phyloP scores from a whole-genome alignment of 2,888 invertebrate species.

The Caenorhabditis sp. region DNA sequence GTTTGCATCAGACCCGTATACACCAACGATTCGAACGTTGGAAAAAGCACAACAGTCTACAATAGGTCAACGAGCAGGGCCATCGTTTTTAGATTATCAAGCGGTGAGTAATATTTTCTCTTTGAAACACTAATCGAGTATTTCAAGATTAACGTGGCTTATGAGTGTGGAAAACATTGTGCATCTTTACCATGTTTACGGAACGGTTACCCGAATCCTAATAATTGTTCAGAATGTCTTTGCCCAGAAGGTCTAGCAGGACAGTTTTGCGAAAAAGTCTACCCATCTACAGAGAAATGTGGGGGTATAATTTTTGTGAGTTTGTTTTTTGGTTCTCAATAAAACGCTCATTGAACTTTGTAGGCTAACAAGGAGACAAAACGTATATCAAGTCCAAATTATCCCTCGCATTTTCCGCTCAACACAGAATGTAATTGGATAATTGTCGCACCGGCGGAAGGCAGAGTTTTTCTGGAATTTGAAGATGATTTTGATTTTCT shows the following conservation, averaged over 20 bases:
- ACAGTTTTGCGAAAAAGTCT: conserved; percentile 55
- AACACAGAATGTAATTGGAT: conserved; percentile 66
- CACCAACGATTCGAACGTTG: conserved; percentile 64
- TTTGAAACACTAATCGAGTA: too few relatives aligned
- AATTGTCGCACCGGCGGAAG: conserved; percentile 52
- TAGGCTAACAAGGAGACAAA: conserved; percentile 50
- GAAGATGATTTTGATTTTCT: conserved; percentile 61
- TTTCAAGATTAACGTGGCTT: conserved; percentile 65
- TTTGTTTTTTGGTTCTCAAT: background rate
- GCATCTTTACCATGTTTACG: conserved; percentile 34
- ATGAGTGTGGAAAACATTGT: conserved; percentile 59
- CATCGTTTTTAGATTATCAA: conserved; percentile 68
- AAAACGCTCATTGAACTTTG: background rate
- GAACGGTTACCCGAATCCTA: conserved; percentile 67
- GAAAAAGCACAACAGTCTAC: conserved; percentile 61
- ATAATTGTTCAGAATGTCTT: conserved; percentile 62
- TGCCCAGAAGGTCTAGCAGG: conserved; percentile 68
- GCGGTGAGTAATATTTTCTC: conserved; percentile 58
- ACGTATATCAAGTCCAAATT: conserved; percentile 54
- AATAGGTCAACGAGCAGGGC: conserved; percentile 68
- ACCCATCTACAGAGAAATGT: conserved; percentile 53
- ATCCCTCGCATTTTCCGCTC: conserved; percentile 53
- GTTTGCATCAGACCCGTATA: conserved; percentile 65
- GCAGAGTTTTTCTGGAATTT: conserved; percentile 59
- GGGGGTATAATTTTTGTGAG: conserved; percentile 61